A percentile compares a stretch with the other conserved stretches of the same genome.
Evolutionary conservation across 2,797 vertebrate genomes (phyloP).

Genomic region (Enteromius trimaculatus): DNA sequence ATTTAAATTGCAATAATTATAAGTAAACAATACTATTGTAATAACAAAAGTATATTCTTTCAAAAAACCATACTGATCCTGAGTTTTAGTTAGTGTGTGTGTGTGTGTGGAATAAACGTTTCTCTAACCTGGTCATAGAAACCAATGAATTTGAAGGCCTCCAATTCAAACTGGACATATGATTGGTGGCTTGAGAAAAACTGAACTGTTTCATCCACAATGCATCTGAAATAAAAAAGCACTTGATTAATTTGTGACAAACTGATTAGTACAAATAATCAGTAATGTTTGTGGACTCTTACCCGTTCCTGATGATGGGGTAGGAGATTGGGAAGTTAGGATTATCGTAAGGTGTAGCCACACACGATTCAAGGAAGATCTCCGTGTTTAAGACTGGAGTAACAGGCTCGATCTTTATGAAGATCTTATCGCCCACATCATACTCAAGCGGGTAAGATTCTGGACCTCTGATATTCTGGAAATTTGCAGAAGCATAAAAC

Average conservation of each 20-base stretch:
- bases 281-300: background rate
- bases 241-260: background rate
- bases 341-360: conserved; percentile 66
- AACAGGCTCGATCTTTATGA: conserved; percentile 66
- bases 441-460: conserved; percentile 66
- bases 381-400: conserved; percentile 60
- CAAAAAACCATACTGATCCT: too few relatives aligned
- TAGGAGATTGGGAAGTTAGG: conserved; percentile 63
- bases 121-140: conserved; percentile 68
- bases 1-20: too few relatives aligned
- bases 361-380: conserved; percentile 72
- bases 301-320: conserved; percentile 68
- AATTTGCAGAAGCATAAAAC: conserved; percentile 60
- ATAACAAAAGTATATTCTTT: too few relatives aligned
- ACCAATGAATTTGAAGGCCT: conserved; percentile 78
- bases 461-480: conserved; percentile 26
- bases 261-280: background rate
- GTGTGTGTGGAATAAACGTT: background rate
- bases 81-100: too few relatives aligned
- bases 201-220: conserved; percentile 66
- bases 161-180: conserved; percentile 68
- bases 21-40: too few relatives aligned
- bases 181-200: conserved; percentile 38
- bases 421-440: conserved; percentile 65
- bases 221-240: conserved; percentile 63